Conservation (phyloP, 2,888 invertebrate genomes). For the Ormyrus pomaceus region DNA sequence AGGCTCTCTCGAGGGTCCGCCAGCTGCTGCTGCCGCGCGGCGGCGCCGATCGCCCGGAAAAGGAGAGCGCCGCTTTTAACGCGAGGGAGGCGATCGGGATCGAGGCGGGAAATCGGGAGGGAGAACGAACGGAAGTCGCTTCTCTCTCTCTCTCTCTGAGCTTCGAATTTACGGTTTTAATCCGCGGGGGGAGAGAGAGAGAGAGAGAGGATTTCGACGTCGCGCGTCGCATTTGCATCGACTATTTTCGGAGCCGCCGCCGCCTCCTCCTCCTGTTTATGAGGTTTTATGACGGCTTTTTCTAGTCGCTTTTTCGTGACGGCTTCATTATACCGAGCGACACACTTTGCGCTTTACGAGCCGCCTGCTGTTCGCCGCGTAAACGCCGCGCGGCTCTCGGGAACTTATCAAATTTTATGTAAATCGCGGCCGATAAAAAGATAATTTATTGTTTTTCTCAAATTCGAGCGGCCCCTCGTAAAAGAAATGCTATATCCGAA, state of each 20-base stretch:
- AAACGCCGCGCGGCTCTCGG: no score
- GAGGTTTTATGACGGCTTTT: neutral
- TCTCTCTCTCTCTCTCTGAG: neutral
- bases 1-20: neutral
- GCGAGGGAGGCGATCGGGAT: neutral
- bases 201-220: constrained; percentile 7
- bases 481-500: no score
- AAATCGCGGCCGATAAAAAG: no score
- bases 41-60: neutral
- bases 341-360: neutral
- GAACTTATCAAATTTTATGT: no score
- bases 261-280: neutral
- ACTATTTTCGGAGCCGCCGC: constrained; percentile 16
- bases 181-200: neutral
- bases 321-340: constrained; percentile 3
- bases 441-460: no score
- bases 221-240: constrained; percentile 29
- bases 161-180: constrained; percentile 49
- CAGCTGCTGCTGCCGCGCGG: neutral
- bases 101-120: constrained; percentile 2
- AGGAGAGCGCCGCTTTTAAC: no score
- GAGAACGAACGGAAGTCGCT: neutral
- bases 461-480: no score
- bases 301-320: neutral
- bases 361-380: no score